Conservation (phyloP, 2,888 invertebrate genomes). For the Frankliniella fusca region DNA sequence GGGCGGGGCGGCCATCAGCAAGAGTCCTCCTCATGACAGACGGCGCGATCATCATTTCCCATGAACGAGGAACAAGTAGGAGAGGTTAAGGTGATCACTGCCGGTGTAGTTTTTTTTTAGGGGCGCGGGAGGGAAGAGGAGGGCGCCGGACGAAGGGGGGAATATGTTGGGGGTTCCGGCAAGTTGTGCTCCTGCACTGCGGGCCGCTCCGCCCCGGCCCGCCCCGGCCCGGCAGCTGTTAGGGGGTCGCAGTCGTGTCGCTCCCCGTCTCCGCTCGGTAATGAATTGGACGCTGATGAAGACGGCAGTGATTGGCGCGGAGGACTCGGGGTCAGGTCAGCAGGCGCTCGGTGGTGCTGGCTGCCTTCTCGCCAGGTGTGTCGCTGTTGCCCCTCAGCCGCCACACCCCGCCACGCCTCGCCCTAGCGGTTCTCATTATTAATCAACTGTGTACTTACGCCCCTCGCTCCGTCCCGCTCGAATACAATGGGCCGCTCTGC, state of each 20-base stretch:
- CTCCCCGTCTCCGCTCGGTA: not conserved
- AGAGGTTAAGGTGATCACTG: too few species aligned
- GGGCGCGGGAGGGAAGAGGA: too few species aligned
- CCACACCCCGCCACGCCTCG: not conserved
- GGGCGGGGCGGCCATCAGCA: not conserved
- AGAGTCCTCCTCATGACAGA: not conserved
- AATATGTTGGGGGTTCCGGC: not conserved
- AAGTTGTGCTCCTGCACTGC: not conserved
- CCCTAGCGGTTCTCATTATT: not conserved
- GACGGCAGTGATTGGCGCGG: constrained; percentile 13
- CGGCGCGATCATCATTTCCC: not conserved
- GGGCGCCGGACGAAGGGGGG: not conserved
- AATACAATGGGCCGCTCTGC: too few species aligned
- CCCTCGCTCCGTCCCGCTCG: too few species aligned
- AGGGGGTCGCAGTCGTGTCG: not conserved
- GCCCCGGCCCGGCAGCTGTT: not conserved
- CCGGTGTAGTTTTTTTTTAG: too few species aligned
- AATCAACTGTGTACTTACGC: not conserved
- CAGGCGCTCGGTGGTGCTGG: not conserved
- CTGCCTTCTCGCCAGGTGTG: not conserved
- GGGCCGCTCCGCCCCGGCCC: not conserved
- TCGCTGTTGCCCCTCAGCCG: not conserved
- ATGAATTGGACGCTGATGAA: constrained; percentile 9
- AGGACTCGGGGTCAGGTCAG: too few species aligned
- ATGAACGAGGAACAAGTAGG: too few species aligned